Percentiles rank a stretch among this genome's conserved stretches.
phyloP scores from a whole-genome alignment of 2,113 vertebrate species.

The Antidorcas marsupialis region DNA sequence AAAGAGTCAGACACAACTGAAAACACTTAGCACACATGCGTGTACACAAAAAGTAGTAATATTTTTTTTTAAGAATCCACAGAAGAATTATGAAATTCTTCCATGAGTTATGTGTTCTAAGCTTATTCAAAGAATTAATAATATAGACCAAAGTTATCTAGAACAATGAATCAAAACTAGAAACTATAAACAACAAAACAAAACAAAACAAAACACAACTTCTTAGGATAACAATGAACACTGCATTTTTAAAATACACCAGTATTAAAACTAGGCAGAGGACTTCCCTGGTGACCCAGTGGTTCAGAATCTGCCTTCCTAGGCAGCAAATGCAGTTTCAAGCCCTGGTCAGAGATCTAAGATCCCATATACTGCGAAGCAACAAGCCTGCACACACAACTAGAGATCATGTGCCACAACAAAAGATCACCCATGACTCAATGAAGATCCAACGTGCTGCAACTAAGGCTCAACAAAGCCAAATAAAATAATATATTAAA shows the following conservation, averaged over 20 bases:
- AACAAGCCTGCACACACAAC: background rate
- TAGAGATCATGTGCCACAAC: background rate
- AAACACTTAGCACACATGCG: background rate
- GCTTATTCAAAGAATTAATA: background rate
- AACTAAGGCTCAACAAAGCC: background rate
- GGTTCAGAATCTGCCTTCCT: background rate
- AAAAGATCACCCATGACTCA: background rate
- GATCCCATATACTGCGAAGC: background rate
- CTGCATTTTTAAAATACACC: background rate
- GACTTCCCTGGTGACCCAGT: background rate
- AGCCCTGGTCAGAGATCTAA: background rate
- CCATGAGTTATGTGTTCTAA: background rate
- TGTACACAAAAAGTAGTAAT: background rate
- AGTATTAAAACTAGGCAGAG: background rate
- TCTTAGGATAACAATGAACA: background rate
- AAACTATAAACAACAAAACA: background rate
- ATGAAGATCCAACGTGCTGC: background rate
- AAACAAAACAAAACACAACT: background rate
- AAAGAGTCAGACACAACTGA: background rate
- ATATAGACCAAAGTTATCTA: background rate
- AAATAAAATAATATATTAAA: background rate
- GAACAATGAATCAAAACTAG: background rate
- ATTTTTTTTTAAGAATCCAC: background rate
- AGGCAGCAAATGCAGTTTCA: background rate
- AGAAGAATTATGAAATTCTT: background rate